Evolutionary conservation across 2,888 invertebrate genomes (phyloP).

Genomic region (Melanostoma mellinum): DNA sequence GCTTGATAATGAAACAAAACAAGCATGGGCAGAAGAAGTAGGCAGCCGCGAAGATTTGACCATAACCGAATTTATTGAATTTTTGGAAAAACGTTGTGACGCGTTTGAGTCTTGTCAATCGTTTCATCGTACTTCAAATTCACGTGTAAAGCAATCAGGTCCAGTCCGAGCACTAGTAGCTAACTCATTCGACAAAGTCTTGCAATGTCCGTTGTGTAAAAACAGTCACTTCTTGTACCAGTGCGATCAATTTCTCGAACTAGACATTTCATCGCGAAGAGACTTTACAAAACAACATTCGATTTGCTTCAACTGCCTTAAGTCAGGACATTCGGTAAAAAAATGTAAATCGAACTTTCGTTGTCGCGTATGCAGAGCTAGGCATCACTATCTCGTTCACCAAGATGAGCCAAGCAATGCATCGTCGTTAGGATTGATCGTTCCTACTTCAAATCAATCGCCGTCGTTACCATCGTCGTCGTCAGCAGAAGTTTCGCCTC

Average conservation of each 20-base stretch:
- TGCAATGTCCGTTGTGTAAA: conserved; percentile 8
- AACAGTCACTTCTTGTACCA: background rate
- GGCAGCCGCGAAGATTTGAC: too few species aligned
- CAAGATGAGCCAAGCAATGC: background rate
- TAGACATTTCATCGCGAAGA: conserved; percentile 7
- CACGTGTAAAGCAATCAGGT: background rate
- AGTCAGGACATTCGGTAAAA: background rate
- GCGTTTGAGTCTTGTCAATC: too few species aligned
- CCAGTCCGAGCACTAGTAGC: background rate
- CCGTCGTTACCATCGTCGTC: background rate
- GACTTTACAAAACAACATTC: conserved; percentile 1
- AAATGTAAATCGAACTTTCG: background rate
- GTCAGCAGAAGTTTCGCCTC: background rate
- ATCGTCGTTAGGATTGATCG: too few species aligned
- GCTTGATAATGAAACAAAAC: too few species aligned
- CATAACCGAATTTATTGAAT: too few species aligned
- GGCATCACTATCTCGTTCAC: background rate
- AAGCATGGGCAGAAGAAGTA: too few species aligned
- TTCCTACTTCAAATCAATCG: too few species aligned
- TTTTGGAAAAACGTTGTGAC: too few species aligned
- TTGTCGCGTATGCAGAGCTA: background rate
- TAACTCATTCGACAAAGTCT: background rate
- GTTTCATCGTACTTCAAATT: too few species aligned
- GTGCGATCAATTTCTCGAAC: background rate
- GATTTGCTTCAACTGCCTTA: conserved; percentile 20